These are phyloP conservation scores for Dendrophyllia cribrosa DNA, from an alignment of 64 coral and sea anemone genomes.

Conservation along the genomic window DNA sequence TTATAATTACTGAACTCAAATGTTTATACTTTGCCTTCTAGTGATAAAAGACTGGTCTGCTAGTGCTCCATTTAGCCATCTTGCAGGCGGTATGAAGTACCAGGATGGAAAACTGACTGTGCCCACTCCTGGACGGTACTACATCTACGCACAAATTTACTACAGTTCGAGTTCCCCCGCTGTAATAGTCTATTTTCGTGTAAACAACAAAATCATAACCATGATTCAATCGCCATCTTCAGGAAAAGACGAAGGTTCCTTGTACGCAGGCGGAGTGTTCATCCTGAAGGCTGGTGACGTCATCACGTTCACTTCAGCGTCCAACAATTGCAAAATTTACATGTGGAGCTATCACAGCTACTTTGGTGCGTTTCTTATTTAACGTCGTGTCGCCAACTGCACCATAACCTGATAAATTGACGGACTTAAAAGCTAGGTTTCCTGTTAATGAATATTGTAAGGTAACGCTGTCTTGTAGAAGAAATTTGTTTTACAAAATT, in stretches of 20 bases:
- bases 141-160: too few species aligned
- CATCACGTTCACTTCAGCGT: background rate
- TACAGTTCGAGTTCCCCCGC: too few species aligned
- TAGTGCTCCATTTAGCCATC: background rate
- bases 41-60: background rate
- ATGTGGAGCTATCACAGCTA: background rate
- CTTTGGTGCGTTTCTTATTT: conserved; percentile 11
- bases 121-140: too few species aligned
- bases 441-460: too few species aligned
- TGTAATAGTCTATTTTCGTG: too few species aligned
- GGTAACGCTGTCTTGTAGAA: too few species aligned
- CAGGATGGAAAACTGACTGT: background rate
- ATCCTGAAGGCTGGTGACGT: background rate
- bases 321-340: background rate
- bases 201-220: background rate
- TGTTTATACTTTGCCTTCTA: too few species aligned
- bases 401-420: background rate
- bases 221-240: too few species aligned
- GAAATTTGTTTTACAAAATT: too few species aligned
- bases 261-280: background rate
- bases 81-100: conserved; percentile 1
- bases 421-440: background rate
- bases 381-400: background rate
- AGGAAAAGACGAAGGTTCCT: too few species aligned
- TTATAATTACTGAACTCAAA: too few species aligned